Conservation (phyloP, 2,888 invertebrate species). For the Agonum fuliginosum region DNA sequence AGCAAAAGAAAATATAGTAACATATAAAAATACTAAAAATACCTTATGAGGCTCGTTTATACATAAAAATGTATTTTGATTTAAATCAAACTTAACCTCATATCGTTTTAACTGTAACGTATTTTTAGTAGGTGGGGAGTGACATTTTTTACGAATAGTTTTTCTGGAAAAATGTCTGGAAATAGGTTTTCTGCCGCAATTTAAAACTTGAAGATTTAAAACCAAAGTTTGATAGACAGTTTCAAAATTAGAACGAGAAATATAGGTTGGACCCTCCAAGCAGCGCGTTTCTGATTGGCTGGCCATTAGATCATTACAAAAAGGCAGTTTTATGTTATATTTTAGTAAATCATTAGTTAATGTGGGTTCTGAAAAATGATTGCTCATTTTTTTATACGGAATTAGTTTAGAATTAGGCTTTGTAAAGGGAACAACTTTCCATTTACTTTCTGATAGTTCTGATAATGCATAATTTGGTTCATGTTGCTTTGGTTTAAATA, state of each 20-base stretch:
- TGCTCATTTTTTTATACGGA: background rate
- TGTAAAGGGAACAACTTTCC: background rate
- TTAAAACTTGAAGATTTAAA: conserved; percentile 31
- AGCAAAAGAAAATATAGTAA: conserved; percentile 32
- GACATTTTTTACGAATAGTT: background rate
- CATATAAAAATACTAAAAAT: conserved; percentile 37
- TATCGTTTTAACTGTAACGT: background rate
- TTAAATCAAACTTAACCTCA: background rate
- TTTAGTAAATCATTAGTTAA: background rate
- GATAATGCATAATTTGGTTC: background rate
- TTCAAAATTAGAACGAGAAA: background rate
- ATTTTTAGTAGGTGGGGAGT: background rate
- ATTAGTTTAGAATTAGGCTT: background rate
- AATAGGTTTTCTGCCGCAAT: background rate
- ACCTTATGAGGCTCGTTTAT: background rate
- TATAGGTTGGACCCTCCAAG: background rate
- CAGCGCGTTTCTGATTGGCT: background rate
- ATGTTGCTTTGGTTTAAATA: background rate
- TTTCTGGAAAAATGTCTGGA: background rate
- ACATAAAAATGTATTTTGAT: background rate
- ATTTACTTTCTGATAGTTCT: no score
- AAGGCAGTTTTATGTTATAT: background rate
- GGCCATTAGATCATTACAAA: background rate
- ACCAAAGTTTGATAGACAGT: conserved; percentile 7
- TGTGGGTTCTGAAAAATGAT: background rate